Percentiles rank a stretch among this genome's conserved stretches.
phyloP scores from a whole-genome alignment of 2,888 invertebrate species.

The Agrotis exclamationis region DNA sequence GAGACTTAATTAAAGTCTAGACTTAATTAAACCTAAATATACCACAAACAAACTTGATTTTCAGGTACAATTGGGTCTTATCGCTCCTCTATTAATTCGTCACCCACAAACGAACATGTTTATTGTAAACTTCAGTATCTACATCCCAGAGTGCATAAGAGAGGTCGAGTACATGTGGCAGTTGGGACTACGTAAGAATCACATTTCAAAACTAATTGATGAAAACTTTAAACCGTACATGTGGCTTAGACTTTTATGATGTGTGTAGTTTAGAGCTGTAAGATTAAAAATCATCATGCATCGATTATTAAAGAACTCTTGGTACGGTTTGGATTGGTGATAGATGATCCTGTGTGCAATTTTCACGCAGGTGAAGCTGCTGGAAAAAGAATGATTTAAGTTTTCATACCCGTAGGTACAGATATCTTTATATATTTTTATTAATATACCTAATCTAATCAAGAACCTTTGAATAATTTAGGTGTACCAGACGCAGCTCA shows the following conservation, averaged over 20 bases:
- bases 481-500: constrained; percentile 95
- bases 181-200: constrained; percentile 91
- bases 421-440: background rate
- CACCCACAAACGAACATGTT: constrained; percentile 93
- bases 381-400: background rate
- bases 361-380: background rate
- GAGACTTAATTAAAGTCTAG: too few relatives aligned
- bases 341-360: too few relatives aligned
- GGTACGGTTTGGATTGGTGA: too few relatives aligned
- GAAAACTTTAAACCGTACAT: too few relatives aligned
- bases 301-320: too few relatives aligned
- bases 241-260: too few relatives aligned
- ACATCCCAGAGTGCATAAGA: constrained; percentile 93
- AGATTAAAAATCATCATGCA: too few relatives aligned
- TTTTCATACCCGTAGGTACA: too few relatives aligned
- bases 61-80: constrained; percentile 92
- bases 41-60: background rate
- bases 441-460: background rate
- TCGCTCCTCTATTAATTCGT: constrained; percentile 93
- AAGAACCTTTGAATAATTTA: constrained; percentile 59
- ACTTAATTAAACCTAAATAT: background rate
- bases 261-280: too few relatives aligned
- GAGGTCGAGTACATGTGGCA: constrained; percentile 96
- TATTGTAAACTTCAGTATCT: constrained; percentile 94
- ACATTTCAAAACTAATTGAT: too few relatives aligned